Evolutionary conservation across 2,888 invertebrate genomes (phyloP), one percentile per base, ranked within the genome.

Genomic region (Lumbricus terrestris): DNA sequence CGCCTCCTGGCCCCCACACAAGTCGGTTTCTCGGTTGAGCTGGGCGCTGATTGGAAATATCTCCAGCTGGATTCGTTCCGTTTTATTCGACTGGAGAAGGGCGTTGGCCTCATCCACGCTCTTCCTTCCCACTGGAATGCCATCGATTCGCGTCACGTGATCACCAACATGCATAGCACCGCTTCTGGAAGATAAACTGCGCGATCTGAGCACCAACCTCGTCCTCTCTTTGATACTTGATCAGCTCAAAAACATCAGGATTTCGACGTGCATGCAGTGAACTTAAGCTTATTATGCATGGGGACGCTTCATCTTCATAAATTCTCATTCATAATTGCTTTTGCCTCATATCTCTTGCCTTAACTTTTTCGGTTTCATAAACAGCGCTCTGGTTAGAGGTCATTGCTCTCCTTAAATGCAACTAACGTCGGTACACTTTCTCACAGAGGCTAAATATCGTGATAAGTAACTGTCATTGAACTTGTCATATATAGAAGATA

Each of bases 111-210:
- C 95, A 37, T 97, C 97, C 69, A 95, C 94, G 0, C 97, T 97
- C 93, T 95, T 94, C 92, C 94, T 94, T 91, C 95, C 95, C 89
- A 95, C 93, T 89, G 93, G 96, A 91, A 97, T 96, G 89, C 92
- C 98, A 94, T 98, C 98, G 92, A 98, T 97, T 29, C 97, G 97
- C 91, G 98, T 95, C 89, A 98, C 96, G 95, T 97, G 97, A 95
- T 98, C 98, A 35, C 98, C 98, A 2, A 97, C 96, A 92, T 97
- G 97, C 69, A 98, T 95, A 13, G 98, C 98, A 23, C 98, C 98
- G 94, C 98, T 98, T 94, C 98, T 97, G 82, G 95, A 85, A 85
- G 85, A 85, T 20, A 85, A n/a, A 69, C 69, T 69, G 69, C 69
- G 29, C 69, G 29, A 69, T 69, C 69, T n/a, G 69, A 69, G 69